Conservation (phyloP, 2,113 vertebrate genomes). For the Melierax canorus region DNA sequence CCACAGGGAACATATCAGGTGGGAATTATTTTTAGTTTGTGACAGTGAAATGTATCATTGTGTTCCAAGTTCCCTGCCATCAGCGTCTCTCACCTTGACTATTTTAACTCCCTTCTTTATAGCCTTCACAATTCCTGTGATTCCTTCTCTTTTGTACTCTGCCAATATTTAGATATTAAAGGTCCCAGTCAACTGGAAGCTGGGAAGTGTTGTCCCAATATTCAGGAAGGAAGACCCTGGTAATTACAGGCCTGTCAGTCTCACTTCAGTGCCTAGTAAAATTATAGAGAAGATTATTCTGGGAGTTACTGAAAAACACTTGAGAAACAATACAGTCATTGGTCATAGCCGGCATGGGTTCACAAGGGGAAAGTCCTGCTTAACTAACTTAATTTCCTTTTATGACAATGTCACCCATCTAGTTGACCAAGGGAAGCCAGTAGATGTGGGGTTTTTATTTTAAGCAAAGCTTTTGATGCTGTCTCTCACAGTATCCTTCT, state of each 20-base stretch:
- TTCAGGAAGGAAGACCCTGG: background rate
- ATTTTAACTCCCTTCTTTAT: background rate
- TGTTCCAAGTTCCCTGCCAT: background rate
- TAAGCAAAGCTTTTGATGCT: background rate
- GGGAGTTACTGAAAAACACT: background rate
- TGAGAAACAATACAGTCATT: background rate
- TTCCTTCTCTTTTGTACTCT: background rate
- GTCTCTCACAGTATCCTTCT: background rate
- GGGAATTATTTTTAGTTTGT: background rate
- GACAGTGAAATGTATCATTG: background rate
- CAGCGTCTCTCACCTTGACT: background rate
- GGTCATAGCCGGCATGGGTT: background rate
- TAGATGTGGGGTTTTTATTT: background rate
- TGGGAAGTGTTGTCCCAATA: background rate
- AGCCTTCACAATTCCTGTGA: background rate
- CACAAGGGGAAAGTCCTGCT: background rate
- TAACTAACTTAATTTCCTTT: background rate
- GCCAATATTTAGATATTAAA: background rate
- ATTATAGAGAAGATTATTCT: background rate
- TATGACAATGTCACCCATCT: background rate
- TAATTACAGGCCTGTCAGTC: background rate
- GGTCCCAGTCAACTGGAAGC: background rate
- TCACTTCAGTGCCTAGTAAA: background rate
- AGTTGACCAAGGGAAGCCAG: background rate
- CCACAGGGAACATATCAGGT: conserved; percentile 85